Evolutionary conservation across 2,888 invertebrate genomes (phyloP).

Genomic region (Drosophila sordidapex): DNA sequence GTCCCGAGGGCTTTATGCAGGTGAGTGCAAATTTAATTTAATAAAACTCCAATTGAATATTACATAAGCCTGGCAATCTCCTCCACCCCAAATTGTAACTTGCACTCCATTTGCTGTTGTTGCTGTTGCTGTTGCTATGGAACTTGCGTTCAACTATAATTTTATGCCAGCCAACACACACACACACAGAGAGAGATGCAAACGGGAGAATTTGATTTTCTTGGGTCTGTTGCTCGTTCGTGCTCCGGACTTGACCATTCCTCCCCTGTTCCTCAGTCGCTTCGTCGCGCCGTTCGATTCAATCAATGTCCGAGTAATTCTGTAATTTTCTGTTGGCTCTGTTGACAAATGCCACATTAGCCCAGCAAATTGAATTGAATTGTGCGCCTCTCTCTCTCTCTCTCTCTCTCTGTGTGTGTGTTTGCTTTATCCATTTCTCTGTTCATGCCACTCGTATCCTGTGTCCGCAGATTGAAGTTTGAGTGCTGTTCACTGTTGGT

Average conservation of each 20-base stretch:
- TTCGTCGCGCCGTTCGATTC: conserved; percentile 65
- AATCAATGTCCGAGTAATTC: conserved; percentile 82
- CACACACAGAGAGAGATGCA: neutral
- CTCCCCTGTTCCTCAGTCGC: conserved; percentile 10
- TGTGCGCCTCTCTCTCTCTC: conserved; percentile 33
- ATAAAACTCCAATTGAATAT: conserved; percentile 70
- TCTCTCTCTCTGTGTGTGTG: conserved; percentile 6
- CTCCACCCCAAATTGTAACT: conserved; percentile 38
- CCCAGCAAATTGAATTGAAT: conserved; percentile 79
- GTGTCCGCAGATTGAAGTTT: conserved; percentile 53
- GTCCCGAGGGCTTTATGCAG: conserved; percentile 95
- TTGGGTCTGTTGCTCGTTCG: conserved; percentile 11
- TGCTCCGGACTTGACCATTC: conserved; percentile 25
- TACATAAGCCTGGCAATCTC: conserved; percentile 47
- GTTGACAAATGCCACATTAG: conserved; percentile 81
- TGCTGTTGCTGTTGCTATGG: conserved; percentile 29
- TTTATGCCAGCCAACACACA: conserved; percentile 52
- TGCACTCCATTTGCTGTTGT: conserved; percentile 71
- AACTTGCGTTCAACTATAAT: conserved; percentile 59
- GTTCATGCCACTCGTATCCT: conserved; percentile 12
- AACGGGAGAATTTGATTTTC: neutral
- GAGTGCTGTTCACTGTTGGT: conserved; percentile 50
- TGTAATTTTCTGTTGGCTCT: conserved; percentile 75
- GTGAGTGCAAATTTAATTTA: conserved; percentile 85
- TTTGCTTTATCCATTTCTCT: conserved; percentile 13